phyloP scores from a whole-genome alignment of 2,113 vertebrate species.

The Albula goreensis region DNA sequence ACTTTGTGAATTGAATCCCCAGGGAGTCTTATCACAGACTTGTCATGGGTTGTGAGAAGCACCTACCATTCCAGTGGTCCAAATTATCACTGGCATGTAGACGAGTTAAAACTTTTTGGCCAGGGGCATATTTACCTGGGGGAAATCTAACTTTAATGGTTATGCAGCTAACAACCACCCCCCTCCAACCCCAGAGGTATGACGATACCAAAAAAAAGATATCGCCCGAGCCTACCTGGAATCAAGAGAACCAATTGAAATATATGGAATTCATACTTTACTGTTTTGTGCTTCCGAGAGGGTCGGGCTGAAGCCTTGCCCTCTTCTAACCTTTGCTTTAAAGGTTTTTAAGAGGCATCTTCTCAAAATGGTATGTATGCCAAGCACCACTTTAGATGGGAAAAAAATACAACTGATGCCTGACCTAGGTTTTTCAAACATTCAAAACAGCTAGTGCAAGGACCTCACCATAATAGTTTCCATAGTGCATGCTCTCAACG shows the following conservation, averaged over 20 bases:
- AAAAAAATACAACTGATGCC: conserved; percentile 26
- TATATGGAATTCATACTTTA: neutral
- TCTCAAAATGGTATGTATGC: conserved; percentile 41
- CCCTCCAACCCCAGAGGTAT: too few relatives aligned
- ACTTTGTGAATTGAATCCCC: too few relatives aligned
- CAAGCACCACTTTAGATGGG: conserved; percentile 30
- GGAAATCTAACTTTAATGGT: too few relatives aligned
- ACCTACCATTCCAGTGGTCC: too few relatives aligned
- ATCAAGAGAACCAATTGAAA: neutral
- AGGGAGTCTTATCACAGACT: too few relatives aligned
- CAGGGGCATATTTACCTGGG: too few relatives aligned
- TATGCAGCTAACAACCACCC: too few relatives aligned
- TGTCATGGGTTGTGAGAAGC: too few relatives aligned
- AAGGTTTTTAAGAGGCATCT: conserved; percentile 36
- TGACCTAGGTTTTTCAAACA: conserved; percentile 40
- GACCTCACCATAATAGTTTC: conserved; percentile 41
- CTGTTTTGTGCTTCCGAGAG: neutral
- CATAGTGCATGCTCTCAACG: conserved; percentile 41
- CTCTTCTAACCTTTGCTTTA: conserved; percentile 28
- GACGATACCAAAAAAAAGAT: too few relatives aligned
- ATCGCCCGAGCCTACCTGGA: neutral
- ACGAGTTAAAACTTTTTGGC: too few relatives aligned
- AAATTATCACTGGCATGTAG: too few relatives aligned
- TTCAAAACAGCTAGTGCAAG: neutral
- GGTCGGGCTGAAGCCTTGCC: neutral